A percentile compares a stretch with the other conserved stretches of the same genome.
Evolutionary conservation across 2,888 invertebrate species (phyloP).

Genomic region (Polylopha cassiicola): DNA sequence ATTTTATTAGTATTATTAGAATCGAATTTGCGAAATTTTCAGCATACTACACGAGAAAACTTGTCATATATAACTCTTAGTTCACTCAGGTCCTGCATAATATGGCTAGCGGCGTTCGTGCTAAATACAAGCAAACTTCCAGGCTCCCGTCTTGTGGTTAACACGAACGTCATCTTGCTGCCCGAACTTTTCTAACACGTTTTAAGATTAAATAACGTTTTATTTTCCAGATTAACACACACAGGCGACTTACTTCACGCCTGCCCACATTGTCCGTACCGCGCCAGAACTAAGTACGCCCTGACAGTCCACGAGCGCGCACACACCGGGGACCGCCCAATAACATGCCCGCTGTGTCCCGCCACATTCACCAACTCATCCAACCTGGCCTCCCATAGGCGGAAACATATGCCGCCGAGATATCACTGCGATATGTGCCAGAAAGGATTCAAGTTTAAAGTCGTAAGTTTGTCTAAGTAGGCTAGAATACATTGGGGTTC

Average conservation of each 20-base stretch:
- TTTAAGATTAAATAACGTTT: too few relatives aligned
- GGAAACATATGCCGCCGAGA: slow-evolving; percentile 35
- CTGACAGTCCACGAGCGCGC: slow-evolving; percentile 37
- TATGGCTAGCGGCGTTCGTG: too few relatives aligned
- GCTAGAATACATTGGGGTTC: too few relatives aligned
- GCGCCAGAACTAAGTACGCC: slow-evolving; percentile 32
- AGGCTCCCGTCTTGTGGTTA: too few relatives aligned
- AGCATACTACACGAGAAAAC: too few relatives aligned
- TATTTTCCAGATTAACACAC: slow-evolving; percentile 31
- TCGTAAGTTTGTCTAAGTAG: slow-evolving; percentile 25
- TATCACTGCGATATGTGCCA: slow-evolving; percentile 34
- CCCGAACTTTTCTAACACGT: too few relatives aligned
- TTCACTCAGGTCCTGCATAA: too few relatives aligned
- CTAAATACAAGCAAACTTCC: too few relatives aligned
- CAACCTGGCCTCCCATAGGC: slow-evolving; percentile 35
- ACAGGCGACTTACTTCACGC: slow-evolving; percentile 27
- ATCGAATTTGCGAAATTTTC: too few relatives aligned
- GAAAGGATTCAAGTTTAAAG: slow-evolving; percentile 33
- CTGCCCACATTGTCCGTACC: slow-evolving; percentile 34
- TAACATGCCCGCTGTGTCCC: slow-evolving; percentile 32
- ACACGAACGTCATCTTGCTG: too few relatives aligned
- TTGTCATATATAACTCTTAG: too few relatives aligned
- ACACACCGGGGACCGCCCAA: slow-evolving; percentile 34
- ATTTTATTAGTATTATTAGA: too few relatives aligned
- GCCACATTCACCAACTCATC: slow-evolving; percentile 35